A percentile compares a stretch with the other conserved stretches of the same genome.
Evolutionary conservation across 2,888 invertebrate genomes (phyloP).

Genomic region (Pandemis corylana): DNA sequence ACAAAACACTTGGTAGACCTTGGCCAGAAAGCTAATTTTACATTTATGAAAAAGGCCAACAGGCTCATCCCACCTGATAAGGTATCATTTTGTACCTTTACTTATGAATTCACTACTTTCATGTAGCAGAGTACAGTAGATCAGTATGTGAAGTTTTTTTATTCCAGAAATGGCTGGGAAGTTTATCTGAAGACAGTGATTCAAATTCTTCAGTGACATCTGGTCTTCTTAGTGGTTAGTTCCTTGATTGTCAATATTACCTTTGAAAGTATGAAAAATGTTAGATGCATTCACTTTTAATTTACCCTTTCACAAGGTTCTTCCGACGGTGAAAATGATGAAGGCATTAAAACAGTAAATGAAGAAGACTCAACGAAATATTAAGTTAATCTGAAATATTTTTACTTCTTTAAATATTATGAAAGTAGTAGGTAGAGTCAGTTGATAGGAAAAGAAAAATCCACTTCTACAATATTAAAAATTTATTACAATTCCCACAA

Average conservation of each 20-base stretch:
- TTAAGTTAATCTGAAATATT: neutral
- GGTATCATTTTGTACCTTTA: conserved; percentile 47
- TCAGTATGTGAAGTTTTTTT: conserved; percentile 26
- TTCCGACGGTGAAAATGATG: conserved; percentile 15
- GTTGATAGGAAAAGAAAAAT: conserved; percentile 3
- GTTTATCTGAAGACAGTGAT: conserved; percentile 66
- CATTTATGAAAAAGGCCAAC: conserved; percentile 74
- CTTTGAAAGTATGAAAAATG: neutral
- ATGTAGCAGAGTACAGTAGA: neutral
- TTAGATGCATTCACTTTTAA: neutral
- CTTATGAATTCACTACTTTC: neutral
- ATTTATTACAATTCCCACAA: conserved; percentile 35
- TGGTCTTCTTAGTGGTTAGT: conserved; percentile 48
- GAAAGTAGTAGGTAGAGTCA: conserved; percentile 42
- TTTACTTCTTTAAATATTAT: neutral
- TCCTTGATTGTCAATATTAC: neutral
- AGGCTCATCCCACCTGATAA: conserved; percentile 72
- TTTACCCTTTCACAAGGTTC: conserved; percentile 16
- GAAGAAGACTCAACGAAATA: conserved; percentile 5
- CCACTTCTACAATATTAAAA: conserved; percentile 30
- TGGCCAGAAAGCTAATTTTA: conserved; percentile 75
- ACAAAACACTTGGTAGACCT: conserved; percentile 72
- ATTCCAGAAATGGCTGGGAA: conserved; percentile 73
- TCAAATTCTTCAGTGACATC: conserved; percentile 60
- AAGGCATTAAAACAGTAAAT: conserved; percentile 3